A percentile compares a stretch with the other conserved stretches of the same genome.
Evolutionary conservation across 1,140 invertebrate genomes (phyloP).

Genomic region (Ips typographus): DNA sequence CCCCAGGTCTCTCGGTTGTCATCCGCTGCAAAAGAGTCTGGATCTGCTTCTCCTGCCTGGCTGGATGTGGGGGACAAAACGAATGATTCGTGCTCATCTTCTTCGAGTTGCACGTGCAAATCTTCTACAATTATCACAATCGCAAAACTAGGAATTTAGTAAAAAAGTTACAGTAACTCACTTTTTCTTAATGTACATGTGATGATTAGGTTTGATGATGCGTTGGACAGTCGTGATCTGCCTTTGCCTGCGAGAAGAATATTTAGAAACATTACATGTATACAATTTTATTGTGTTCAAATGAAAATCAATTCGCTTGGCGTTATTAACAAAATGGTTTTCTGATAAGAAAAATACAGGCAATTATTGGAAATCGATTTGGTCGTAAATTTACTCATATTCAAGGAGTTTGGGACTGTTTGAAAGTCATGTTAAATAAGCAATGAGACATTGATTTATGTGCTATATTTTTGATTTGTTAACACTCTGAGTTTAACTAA

Average conservation of each 20-base stretch:
- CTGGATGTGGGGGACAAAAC: conserved; percentile 49
- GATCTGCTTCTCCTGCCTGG: conserved; percentile 46
- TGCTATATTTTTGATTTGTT: no score
- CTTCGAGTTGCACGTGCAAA: conserved; percentile 51
- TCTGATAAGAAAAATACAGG: no score
- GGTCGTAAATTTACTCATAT: no score
- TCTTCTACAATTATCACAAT: conserved; percentile 42
- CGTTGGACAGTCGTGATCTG: conserved; percentile 39
- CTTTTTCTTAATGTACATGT: conserved; percentile 48
- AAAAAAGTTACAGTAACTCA: conserved; percentile 30
- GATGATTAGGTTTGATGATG: conserved; percentile 43
- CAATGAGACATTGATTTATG: no score
- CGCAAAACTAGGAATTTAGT: not conserved
- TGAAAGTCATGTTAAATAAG: no score
- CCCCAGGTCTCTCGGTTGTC: conserved; percentile 81
- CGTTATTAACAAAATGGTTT: no score
- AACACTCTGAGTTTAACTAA: no score
- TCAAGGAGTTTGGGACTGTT: no score
- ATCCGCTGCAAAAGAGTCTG: conserved; percentile 49
- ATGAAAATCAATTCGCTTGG: no score
- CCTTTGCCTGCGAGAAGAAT: conserved; percentile 42
- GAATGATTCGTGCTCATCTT: conserved; percentile 50
- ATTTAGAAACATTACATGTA: no score
- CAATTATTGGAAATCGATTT: no score
- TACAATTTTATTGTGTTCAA: no score